Evolutionary conservation across 53 echinoderm and acorn worm genomes (phyloP).

Genomic region (Actinopyga echinites): DNA sequence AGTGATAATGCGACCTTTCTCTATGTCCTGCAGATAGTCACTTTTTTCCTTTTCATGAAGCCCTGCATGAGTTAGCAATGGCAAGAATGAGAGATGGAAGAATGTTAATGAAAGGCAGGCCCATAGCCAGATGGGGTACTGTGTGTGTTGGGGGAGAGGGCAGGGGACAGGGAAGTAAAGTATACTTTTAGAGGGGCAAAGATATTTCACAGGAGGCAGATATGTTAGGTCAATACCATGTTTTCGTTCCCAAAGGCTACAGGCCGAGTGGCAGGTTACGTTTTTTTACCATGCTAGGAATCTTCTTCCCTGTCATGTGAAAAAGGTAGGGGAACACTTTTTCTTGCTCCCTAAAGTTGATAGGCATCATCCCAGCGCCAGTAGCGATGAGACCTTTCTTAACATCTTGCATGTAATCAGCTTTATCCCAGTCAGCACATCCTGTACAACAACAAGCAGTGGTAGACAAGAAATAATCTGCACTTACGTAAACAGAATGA

Average conservation of each 20-base stretch:
- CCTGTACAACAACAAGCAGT: conserved; percentile 19
- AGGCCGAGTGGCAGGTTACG: too few relatives aligned
- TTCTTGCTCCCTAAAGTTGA: conserved; percentile 37
- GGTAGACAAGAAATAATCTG: not conserved
- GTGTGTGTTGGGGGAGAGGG: too few relatives aligned
- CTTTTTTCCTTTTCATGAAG: not conserved
- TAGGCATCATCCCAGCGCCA: conserved; percentile 16
- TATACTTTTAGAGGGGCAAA: too few relatives aligned
- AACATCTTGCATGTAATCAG: conserved; percentile 55
- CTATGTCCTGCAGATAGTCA: conserved; percentile 15
- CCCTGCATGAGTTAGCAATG: not conserved
- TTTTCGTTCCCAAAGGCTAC: too few relatives aligned
- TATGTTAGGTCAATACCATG: too few relatives aligned
- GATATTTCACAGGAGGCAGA: too few relatives aligned
- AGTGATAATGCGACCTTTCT: too few relatives aligned
- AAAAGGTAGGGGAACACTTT: conserved; percentile 59
- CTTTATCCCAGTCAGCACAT: conserved; percentile 36
- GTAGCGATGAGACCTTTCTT: conserved; percentile 40
- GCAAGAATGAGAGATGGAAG: not conserved
- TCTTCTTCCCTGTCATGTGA: conserved; percentile 35
- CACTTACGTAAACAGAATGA: not conserved
- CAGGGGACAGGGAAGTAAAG: too few relatives aligned
- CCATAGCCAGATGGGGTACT: not conserved
- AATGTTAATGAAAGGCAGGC: not conserved
- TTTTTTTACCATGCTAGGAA: conserved; percentile 54